phyloP scores from a whole-genome alignment of 2,888 invertebrate genomes.

The Cheilosia scutellata region DNA sequence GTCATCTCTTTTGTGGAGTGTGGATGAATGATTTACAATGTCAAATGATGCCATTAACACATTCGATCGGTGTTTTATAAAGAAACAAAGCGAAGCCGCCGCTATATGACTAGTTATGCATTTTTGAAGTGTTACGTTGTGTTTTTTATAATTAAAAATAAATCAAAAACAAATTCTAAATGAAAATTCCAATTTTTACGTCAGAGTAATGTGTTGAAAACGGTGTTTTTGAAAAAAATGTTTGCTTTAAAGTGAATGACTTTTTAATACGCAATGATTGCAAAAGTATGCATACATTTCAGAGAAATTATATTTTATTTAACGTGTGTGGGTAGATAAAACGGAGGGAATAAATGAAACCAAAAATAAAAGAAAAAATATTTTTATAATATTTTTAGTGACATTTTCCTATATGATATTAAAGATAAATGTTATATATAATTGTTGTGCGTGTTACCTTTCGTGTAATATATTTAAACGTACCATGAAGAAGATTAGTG shows the following conservation, averaged over 20 bases:
- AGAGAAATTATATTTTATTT: conserved; percentile 1
- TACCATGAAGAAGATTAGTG: conserved; percentile 68
- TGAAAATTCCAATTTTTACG: conserved; percentile 8
- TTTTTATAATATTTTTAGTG: conserved; percentile 9
- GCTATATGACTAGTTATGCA: background rate
- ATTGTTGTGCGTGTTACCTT: conserved; percentile 46
- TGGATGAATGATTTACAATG: conserved; percentile 38
- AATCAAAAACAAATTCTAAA: background rate
- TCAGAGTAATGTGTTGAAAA: conserved; percentile 35
- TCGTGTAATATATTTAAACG: conserved; percentile 49
- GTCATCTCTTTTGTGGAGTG: conserved; percentile 1
- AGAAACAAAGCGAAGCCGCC: background rate
- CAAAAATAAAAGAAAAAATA: conserved; percentile 2
- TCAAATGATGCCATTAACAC: conserved; percentile 25
- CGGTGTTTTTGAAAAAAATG: conserved; percentile 44
- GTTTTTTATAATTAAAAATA: conserved; percentile 13
- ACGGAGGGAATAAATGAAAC: conserved; percentile 4
- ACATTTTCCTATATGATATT: conserved; percentile 13
- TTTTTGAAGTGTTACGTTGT: background rate
- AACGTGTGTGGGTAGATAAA: conserved; percentile 36
- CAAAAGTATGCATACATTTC: conserved; percentile 33
- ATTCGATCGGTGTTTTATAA: background rate
- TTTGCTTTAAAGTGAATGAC: conserved; percentile 36
- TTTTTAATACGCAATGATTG: conserved; percentile 23
- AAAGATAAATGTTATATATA: conserved; percentile 59